Evolutionary conservation across 2,113 vertebrate species (phyloP).

Genomic region (Agelaius phoeniceus): DNA sequence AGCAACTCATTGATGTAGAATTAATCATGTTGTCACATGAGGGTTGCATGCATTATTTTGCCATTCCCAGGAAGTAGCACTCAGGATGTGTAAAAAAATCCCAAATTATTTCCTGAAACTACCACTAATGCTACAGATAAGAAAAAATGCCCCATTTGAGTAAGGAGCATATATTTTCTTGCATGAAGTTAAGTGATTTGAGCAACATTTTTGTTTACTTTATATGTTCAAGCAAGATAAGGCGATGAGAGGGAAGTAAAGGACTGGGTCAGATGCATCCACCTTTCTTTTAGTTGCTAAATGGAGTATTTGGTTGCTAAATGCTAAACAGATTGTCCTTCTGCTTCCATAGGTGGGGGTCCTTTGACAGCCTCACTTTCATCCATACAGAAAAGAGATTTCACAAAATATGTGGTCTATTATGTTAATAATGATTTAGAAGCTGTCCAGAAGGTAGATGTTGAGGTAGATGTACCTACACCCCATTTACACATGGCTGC

Average conservation of each 20-base stretch:
- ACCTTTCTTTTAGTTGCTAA: neutral
- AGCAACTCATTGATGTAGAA: neutral
- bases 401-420: neutral
- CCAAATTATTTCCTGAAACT: neutral
- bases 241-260: neutral
- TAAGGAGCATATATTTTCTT: neutral
- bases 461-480: neutral
- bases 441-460: neutral
- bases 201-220: neutral
- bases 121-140: neutral
- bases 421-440: neutral
- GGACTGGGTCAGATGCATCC: neutral
- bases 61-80: neutral
- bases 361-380: neutral
- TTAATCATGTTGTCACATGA: neutral
- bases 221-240: neutral
- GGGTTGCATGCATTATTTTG: neutral
- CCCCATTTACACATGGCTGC: neutral
- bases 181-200: neutral
- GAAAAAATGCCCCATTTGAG: neutral
- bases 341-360: neutral
- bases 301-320: neutral
- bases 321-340: neutral
- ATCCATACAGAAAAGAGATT: neutral
- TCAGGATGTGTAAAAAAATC: neutral